These are phyloP conservation scores for Orientallactaga sibirica DNA, from an alignment of 2,797 vertebrate genomes.

Conservation along the genomic window DNA sequence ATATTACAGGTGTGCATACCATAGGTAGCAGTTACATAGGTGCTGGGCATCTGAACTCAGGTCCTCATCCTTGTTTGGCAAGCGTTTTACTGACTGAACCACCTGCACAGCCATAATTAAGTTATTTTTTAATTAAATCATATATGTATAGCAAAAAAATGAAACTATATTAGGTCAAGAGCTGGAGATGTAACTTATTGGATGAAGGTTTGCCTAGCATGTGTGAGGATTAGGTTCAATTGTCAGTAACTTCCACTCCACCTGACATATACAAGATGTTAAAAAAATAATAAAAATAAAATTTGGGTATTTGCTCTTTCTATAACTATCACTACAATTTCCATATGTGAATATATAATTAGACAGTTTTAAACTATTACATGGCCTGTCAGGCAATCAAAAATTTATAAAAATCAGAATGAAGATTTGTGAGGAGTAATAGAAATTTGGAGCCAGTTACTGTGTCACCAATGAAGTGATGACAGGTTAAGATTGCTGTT, in stretches of 20 bases:
- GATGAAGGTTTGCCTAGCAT: not conserved
- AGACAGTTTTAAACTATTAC: not conserved
- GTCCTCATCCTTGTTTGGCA: too few species aligned
- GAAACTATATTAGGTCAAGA: not conserved
- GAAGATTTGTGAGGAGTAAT: not conserved
- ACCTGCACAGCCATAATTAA: not conserved
- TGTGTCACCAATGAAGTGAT: not conserved
- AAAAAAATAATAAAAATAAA: conserved; percentile 17
- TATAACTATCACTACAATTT: not conserved
- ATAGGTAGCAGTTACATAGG: too few species aligned
- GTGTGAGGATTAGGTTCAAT: not conserved
- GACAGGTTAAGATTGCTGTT: not conserved
- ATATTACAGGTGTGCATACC: too few species aligned
- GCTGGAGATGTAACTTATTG: not conserved
- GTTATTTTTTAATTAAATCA: not conserved
- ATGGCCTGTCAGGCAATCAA: not conserved
- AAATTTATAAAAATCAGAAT: not conserved
- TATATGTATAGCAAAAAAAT: not conserved
- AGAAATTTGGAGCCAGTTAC: not conserved
- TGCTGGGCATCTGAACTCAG: too few species aligned
- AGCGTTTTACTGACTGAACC: too few species aligned
- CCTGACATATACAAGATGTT: not conserved
- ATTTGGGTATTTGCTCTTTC: not conserved
- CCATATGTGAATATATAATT: not conserved
- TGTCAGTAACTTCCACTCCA: not conserved